Evolutionary conservation across 1,140 invertebrate species (phyloP).

Genomic region (Drosophila burlai): DNA sequence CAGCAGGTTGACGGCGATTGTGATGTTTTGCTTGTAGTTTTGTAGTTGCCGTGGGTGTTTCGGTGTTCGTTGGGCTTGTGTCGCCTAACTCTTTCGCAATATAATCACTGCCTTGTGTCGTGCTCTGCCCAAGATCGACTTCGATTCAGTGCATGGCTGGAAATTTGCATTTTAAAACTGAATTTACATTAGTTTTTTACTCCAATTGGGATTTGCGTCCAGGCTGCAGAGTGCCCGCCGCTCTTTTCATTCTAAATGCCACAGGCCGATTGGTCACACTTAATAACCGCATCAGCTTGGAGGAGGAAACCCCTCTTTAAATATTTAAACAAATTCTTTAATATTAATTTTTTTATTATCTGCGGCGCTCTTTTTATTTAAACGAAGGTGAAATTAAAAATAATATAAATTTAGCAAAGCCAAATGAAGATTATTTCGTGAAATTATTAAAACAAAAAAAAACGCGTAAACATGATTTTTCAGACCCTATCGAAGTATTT

Average conservation of each 20-base stretch:
- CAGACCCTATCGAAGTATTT: too few species aligned
- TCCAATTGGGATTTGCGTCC: constrained; percentile 68
- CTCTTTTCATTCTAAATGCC: not conserved
- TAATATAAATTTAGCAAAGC: not conserved
- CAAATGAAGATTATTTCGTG: not conserved
- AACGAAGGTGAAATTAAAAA: too few species aligned
- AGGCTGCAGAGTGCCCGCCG: constrained; percentile 12
- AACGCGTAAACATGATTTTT: too few species aligned
- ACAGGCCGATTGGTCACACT: not conserved
- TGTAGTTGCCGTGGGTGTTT: constrained; percentile 21
- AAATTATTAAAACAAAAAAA: too few species aligned
- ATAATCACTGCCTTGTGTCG: constrained; percentile 30
- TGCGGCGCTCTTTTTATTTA: too few species aligned
- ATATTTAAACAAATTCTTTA: too few species aligned
- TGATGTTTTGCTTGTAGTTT: constrained; percentile 29
- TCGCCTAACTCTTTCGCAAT: not conserved
- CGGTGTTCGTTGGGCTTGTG: constrained; percentile 35
- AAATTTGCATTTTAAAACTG: constrained; percentile 49
- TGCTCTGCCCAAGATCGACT: constrained; percentile 12
- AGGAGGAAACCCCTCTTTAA: too few species aligned
- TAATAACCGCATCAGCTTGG: not conserved
- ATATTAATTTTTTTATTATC: too few species aligned
- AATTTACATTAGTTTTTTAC: constrained; percentile 48
- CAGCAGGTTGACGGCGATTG: constrained; percentile 21
- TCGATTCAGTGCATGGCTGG: constrained; percentile 19